phyloP scores from a whole-genome alignment of 35 echinoderm and acorn worm species.

The Heliocidaris erythrogramma region DNA sequence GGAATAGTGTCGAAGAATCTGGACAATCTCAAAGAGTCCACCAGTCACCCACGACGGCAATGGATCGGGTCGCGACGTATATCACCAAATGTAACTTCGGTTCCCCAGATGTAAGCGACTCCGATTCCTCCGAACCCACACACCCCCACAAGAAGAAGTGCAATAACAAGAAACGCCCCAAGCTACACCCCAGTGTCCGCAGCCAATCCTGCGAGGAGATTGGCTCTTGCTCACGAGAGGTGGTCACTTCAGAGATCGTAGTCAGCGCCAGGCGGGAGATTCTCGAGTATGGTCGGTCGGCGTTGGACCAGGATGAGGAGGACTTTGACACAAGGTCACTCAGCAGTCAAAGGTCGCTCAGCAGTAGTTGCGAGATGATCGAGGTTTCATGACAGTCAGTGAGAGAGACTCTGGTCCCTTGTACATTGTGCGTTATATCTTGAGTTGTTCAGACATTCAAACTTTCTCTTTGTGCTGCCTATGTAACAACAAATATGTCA shows the following conservation, averaged over 20 bases:
- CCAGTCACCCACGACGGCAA: conserved; percentile 57
- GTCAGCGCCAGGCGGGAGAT: conserved; percentile 69
- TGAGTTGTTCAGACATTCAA: conserved; percentile 4
- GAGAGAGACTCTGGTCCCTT: not conserved
- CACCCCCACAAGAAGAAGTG: conserved; percentile 59
- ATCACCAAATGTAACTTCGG: conserved; percentile 77
- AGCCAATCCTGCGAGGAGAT: conserved; percentile 96
- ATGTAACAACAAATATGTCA: not conserved
- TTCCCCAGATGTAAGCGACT: conserved; percentile 71
- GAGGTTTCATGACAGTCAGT: conserved; percentile 87
- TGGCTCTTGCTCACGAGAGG: conserved; percentile 85
- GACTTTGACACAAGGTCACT: conserved; percentile 87
- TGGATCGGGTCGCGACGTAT: conserved; percentile 69
- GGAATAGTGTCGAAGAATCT: conserved; percentile 54
- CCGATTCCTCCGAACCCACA: conserved; percentile 41
- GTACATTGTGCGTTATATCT: conserved; percentile 42
- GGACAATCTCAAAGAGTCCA: conserved; percentile 25
- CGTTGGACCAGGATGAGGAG: conserved; percentile 75
- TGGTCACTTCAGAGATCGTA: conserved; percentile 87
- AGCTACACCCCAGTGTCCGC: conserved; percentile 64
- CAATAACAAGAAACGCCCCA: conserved; percentile 68
- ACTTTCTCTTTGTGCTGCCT: not conserved
- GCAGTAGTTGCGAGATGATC: conserved; percentile 99
- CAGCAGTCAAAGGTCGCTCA: conserved; percentile 90
- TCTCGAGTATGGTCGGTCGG: conserved; percentile 61